Evolutionary conservation across 2,113 vertebrate species (phyloP), one percentile per base, ranked within the genome.

Genomic region (Nycticryphes semicollaris): DNA sequence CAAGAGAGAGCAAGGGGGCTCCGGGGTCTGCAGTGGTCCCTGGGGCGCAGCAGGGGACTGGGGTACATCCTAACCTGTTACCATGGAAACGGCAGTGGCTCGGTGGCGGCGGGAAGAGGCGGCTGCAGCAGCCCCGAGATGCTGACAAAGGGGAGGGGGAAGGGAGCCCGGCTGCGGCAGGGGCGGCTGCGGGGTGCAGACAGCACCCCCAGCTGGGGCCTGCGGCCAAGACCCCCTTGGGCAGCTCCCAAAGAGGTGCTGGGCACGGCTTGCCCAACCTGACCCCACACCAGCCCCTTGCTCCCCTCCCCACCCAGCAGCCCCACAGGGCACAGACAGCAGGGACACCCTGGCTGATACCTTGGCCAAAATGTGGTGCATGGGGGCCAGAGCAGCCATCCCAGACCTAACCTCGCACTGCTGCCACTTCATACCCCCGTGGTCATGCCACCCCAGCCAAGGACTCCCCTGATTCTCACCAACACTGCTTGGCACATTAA

Each of bases 91-190:
- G 11, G 81, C 87, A 89, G 89, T 50, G 15, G 89, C 93, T 95
- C 93, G 9, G 95, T 87, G 87, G 92, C 82, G 2, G 91, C 19
- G 11, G 94, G 94, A 87, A 92, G 91, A 94, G 93, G 94, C 87
- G 87, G 90, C 92, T 80, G 92, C 93, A 93, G 94, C 94, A 95
- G 87, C 92, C 95, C 96, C 62, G 69, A 88, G 92, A 94, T 90
- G 87, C 93, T 69, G 89, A 93, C 92, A 96, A 94, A 94, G 68
- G 92, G 90, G 91, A 95, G 94, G 89, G 92, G 95, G 96, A 93
- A 93, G 96, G 96, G 95, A 96, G 85, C 72, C 92, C 2, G 82
- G 70, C 70, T 85, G 92, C 57, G 1, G 90, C 85, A 87, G 77
- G 76, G 89, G 45, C 0, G 2, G 72, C 63, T 19, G 0, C 0